Evolutionary conservation across 2,797 vertebrate species (phyloP).

Genomic region (Scomberomorus guttatus): DNA sequence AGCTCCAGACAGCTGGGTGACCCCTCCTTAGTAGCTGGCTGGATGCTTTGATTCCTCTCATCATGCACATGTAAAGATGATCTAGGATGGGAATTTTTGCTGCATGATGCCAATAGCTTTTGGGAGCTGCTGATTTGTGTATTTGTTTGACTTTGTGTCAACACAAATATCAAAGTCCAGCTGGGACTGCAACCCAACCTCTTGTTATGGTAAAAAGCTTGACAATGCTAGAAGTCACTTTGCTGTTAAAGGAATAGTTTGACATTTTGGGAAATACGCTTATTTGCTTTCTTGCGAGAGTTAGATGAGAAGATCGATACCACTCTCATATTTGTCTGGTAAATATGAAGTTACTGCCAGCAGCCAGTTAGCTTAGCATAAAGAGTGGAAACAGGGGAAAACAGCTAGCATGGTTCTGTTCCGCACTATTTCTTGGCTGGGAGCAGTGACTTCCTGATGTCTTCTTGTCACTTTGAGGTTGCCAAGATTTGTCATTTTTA

Average conservation of each 20-base stretch:
- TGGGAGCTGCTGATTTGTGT: constrained; percentile 36
- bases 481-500: too few relatives aligned
- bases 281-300: neutral
- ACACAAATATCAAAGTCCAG: constrained; percentile 27
- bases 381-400: neutral
- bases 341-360: neutral
- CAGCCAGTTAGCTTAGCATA: neutral
- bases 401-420: neutral
- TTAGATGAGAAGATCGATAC: neutral
- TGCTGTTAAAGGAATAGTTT: constrained; percentile 6
- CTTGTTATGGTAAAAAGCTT: neutral
- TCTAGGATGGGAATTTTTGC: constrained; percentile 45
- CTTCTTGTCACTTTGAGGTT: neutral
- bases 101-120: constrained; percentile 39
- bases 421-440: neutral
- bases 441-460: neutral
- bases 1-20: constrained; percentile 72
- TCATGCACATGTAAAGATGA: constrained; percentile 52
- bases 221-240: constrained; percentile 1
- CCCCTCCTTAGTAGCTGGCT: constrained; percentile 61
- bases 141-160: constrained; percentile 43
- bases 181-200: neutral
- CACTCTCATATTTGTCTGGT: neutral
- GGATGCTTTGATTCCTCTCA: constrained; percentile 52
- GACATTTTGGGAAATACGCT: constrained; percentile 1